Base-by-base conservation (phyloP, 2,113 vertebrate genomes). In the Hippopotamus amphibius region DNA sequence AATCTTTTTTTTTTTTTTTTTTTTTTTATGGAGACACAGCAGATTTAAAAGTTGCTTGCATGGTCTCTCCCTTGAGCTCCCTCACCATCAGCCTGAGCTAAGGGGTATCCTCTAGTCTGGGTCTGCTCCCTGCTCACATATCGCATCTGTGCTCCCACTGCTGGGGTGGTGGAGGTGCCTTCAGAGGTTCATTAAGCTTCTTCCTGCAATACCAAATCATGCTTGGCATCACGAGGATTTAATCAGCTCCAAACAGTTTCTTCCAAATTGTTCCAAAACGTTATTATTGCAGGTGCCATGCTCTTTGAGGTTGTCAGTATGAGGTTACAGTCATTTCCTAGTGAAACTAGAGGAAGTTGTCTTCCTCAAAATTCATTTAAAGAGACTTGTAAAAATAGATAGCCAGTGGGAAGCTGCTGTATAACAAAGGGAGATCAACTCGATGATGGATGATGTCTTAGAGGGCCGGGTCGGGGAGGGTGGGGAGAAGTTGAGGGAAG, bases 341-440 rank as follows among this genome's bases (percentile, higher is more conserved):
- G 77, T 72, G 53, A 88, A 96, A 88, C 48, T 8, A 59, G 21
- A 71, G 55, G 10, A 68, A 46, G n/a, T 17, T 61, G 21, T 48
- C 19, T 76, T n/a, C 85, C 92, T 88, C 6, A 55, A 65, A 87
- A 66, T 50, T 50, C 22, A 90, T 57, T 57, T 63, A 43, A 82
- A 33, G 16, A 19, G 1, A 57, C 71, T 86, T 69, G 7, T 57
- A 30, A 71, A 37, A 37, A 37, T 37, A 37, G 37, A 37, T 37
- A 37, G 37, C 37, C 37, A 37, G 37, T 37, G 37, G 37, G 37
- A 37, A 37, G 37, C 37, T 37, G 37, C 37, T 37, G 37, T 37
- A 37, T 37, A 37, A 37, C 37, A 37, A 37, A 37, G 37, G 37
- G 37, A 37, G 37, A 37, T 37, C 37, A 37, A 37, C 37, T 37